phyloP scores from a whole-genome alignment of 2,113 vertebrate species.

The Lutjanus erythropterus region DNA sequence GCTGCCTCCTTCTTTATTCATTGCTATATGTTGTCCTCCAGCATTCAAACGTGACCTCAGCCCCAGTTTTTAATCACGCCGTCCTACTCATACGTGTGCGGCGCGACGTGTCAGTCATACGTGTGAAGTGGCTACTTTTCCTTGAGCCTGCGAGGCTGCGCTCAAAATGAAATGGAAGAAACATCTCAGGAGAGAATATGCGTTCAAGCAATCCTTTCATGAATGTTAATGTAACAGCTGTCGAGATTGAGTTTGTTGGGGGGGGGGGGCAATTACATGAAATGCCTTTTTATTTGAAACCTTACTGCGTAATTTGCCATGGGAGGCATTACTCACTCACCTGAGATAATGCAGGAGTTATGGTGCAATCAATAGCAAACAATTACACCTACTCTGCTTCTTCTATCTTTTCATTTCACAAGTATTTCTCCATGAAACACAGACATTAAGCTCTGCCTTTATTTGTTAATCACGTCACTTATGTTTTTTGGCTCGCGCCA shows the following conservation, averaged over 20 bases:
- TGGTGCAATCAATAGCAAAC: constrained; percentile 38
- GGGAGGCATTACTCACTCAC: constrained; percentile 12
- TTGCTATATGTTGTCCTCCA: background rate
- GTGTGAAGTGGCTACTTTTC: constrained; percentile 36
- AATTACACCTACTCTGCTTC: constrained; percentile 32
- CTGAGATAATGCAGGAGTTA: constrained; percentile 6
- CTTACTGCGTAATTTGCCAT: constrained; percentile 31
- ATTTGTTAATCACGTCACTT: constrained; percentile 27
- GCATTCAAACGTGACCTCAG: constrained; percentile 3
- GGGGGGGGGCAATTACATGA: constrained; percentile 27
- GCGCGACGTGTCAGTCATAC: constrained; percentile 30
- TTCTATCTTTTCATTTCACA: constrained; percentile 31
- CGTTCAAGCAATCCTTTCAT: constrained; percentile 22
- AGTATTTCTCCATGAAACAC: background rate
- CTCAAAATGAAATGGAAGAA: constrained; percentile 41
- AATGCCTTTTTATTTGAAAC: constrained; percentile 37
- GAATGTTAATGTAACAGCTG: constrained; percentile 54
- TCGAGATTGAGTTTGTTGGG: background rate
- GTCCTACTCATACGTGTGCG: constrained; percentile 33
- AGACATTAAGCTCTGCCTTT: constrained; percentile 19
- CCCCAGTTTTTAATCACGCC: constrained; percentile 2
- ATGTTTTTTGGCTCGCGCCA: constrained; percentile 15
- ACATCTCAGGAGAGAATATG: constrained; percentile 25
- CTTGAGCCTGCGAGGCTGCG: background rate
- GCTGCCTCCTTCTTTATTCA: background rate